Evolutionary conservation across 2,797 vertebrate genomes (phyloP).

Genomic region (Rhynchonycteris naso): DNA sequence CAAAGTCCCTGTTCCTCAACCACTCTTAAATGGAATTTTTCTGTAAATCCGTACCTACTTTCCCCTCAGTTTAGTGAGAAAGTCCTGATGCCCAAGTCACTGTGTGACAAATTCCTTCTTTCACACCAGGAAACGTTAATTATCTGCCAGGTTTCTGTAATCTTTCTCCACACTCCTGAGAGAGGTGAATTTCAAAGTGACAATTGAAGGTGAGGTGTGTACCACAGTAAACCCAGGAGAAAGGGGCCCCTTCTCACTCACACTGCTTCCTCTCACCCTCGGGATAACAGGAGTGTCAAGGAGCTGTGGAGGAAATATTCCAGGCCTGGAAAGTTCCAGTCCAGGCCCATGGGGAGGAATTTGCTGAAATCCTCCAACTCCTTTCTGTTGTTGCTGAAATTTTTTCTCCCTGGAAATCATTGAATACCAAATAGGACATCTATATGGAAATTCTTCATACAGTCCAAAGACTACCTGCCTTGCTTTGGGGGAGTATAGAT

Average conservation of each 20-base stretch:
- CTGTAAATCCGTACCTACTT: constrained; percentile 24
- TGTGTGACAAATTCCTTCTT: constrained; percentile 59
- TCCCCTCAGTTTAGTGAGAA: constrained; percentile 52
- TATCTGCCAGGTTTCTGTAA: constrained; percentile 71
- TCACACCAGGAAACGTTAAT: constrained; percentile 67
- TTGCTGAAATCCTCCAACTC: background rate
- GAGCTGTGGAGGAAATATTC: constrained; percentile 64
- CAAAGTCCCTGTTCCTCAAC: background rate
- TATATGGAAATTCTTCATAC: background rate
- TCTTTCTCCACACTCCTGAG: constrained; percentile 55
- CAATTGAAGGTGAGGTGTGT: constrained; percentile 65
- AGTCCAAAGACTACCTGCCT: background rate
- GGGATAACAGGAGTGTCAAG: constrained; percentile 44
- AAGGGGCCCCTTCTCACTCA: constrained; percentile 29
- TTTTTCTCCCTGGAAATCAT: background rate
- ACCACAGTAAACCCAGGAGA: constrained; percentile 33
- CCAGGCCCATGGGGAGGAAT: constrained; percentile 34
- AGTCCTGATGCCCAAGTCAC: constrained; percentile 28
- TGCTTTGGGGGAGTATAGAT: background rate
- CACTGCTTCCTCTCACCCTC: constrained; percentile 24
- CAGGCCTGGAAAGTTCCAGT: constrained; percentile 59
- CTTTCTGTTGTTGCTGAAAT: background rate
- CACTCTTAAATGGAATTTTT: constrained; percentile 36
- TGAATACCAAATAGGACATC: background rate
- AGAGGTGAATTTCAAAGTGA: constrained; percentile 64